A percentile compares a stretch with the other conserved stretches of the same genome.
Evolutionary conservation across 2,113 vertebrate species (phyloP).

Genomic region (Cyanistes caeruleus): DNA sequence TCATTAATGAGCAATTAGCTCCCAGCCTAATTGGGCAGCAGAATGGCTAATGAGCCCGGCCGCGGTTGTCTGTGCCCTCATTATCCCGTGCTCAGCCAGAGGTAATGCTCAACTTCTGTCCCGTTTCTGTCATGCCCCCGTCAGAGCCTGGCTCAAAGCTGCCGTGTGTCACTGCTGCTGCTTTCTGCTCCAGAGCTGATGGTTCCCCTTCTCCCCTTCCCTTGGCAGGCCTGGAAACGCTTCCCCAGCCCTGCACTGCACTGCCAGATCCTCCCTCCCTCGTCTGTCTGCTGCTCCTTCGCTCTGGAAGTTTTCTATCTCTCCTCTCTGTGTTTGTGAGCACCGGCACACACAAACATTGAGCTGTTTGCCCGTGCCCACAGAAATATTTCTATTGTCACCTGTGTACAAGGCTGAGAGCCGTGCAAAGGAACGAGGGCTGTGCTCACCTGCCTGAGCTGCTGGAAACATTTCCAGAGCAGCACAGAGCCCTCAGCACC

Average conservation of each 20-base stretch:
- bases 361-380: neutral
- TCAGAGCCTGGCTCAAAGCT: neutral
- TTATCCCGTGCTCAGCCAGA: conserved; percentile 58
- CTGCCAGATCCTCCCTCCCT: neutral
- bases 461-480: neutral
- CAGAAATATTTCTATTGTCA: neutral
- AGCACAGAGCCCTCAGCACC: neutral
- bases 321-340: neutral
- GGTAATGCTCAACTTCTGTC: conserved; percentile 25
- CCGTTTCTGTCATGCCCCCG: neutral
- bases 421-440: neutral
- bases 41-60: conserved; percentile 68
- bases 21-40: conserved; percentile 71
- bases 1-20: conserved; percentile 75
- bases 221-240: neutral
- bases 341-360: neutral
- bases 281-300: neutral
- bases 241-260: neutral
- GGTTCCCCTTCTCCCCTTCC: neutral
- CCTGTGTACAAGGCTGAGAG: neutral
- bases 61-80: conserved; percentile 43
- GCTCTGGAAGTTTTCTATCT: neutral
- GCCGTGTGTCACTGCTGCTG: neutral
- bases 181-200: neutral
- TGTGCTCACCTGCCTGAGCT: neutral